Conservation (phyloP, 2,797 vertebrate species). For the Pangasius mekongensis region DNA sequence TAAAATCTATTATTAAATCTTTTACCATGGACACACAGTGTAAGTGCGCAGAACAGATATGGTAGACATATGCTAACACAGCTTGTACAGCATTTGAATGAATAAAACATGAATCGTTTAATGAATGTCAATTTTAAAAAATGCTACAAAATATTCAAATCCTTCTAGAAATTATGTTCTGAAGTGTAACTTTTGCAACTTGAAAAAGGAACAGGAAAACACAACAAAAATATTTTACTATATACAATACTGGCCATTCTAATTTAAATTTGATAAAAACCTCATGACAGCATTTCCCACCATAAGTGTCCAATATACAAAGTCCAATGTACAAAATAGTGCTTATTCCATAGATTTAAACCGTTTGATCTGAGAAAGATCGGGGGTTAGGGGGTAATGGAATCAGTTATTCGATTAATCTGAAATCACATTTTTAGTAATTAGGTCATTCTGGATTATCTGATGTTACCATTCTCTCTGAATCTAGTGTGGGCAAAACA, state of each 20-base stretch:
- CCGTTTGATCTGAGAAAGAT: background rate
- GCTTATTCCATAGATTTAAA: slow-evolving; percentile 31
- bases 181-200: slow-evolving; percentile 21
- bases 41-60: slow-evolving; percentile 20
- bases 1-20: slow-evolving; percentile 41
- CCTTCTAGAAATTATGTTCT: slow-evolving; percentile 28
- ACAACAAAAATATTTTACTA: slow-evolving; percentile 22
- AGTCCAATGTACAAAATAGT: slow-evolving; percentile 39
- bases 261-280: slow-evolving; percentile 12
- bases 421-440: slow-evolving; percentile 13
- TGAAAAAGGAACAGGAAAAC: slow-evolving; percentile 1
- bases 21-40: slow-evolving; percentile 25
- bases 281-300: background rate
- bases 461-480: slow-evolving; percentile 49
- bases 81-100: slow-evolving; percentile 51
- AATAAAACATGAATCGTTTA: slow-evolving; percentile 57
- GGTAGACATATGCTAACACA: slow-evolving; percentile 20
- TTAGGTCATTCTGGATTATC: slow-evolving; percentile 16
- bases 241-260: slow-evolving; percentile 27
- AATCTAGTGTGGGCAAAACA: slow-evolving; percentile 69
- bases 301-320: background rate
- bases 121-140: slow-evolving; percentile 45
- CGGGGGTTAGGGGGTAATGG: background rate
- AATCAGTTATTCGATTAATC: slow-evolving; percentile 1
- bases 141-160: slow-evolving; percentile 65